Evolutionary conservation across 2,113 vertebrate genomes (phyloP), one percentile per base, ranked within the genome.

Genomic region (Nothoprocta pentlandii): DNA sequence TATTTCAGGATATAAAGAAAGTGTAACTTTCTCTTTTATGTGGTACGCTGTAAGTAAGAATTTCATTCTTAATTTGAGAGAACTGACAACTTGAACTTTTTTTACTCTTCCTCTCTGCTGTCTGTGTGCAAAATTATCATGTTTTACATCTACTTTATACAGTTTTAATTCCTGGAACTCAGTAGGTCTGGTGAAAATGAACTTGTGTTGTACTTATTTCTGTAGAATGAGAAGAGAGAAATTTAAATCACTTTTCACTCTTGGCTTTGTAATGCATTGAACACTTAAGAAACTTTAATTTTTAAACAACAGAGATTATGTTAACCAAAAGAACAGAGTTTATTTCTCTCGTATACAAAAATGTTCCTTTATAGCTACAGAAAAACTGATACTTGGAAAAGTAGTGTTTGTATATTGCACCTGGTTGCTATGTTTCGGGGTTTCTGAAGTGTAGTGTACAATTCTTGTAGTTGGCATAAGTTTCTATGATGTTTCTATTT

Each of bases 111-210:
- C 19, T 4, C 8, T 6, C 5, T 73, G 17, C 42, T 61, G 88
- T 68, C 6, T 70, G 32, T 85, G 16, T 66, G 51, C 22, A 46
- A 49, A 78, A n/a, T 66, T 44, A 25, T 0, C 0, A 0, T 25
- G 19, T 51, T 36, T 80, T 4, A 8, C 15, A 11, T 36, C 10
- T 68, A 1, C 32, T 69, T 51, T 14, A 41, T 41, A 30, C 8
- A 69, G 16, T 22, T 73, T 5, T 73, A 12, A 10, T 71, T n/a
- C 20, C 20, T 80, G 42, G 54, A 89, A 12, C 28, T 68, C 21
- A 34, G 0, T n/a, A 32, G 49, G 54, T 12, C 28, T 17, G 54
- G 16, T 32, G 54, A 58, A 56, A 56, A 58, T 58, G 30, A 30
- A 2, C 54, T 90, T 83, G 34, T 8, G 28, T 0, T 41, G 20